A percentile compares a stretch with the other conserved stretches of the same genome.
Evolutionary conservation across 2,888 invertebrate genomes (phyloP).

Genomic region (Diloba caeruleocephala): DNA sequence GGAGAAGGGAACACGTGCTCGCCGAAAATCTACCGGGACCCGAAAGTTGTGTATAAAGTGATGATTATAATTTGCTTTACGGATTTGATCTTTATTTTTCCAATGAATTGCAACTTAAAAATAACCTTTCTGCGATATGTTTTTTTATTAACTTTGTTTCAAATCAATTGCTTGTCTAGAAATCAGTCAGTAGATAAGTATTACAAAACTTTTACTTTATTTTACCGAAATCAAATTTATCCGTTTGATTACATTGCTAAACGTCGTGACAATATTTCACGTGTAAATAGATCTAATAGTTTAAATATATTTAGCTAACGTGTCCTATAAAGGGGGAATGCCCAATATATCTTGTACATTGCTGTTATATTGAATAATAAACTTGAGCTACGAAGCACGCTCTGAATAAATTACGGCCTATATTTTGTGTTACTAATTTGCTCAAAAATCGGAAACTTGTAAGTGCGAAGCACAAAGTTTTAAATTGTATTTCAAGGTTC

Average conservation of each 20-base stretch:
- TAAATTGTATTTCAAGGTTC: slow-evolving; percentile 51
- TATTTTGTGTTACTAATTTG: slow-evolving; percentile 53
- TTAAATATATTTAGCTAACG: slow-evolving; percentile 26
- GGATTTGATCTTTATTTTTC: slow-evolving; percentile 54
- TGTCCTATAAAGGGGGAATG: slow-evolving; percentile 15
- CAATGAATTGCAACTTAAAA: slow-evolving; percentile 57
- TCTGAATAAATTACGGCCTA: slow-evolving; percentile 46
- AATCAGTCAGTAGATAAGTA: slow-evolving; percentile 7
- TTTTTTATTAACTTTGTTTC: slow-evolving; percentile 40
- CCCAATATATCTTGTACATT: slow-evolving; percentile 36
- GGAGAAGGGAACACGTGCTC: slow-evolving; percentile 93
- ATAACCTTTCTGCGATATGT: slow-evolving; percentile 21
- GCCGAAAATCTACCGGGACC: slow-evolving; percentile 96
- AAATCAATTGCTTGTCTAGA: not conserved
- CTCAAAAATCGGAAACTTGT: slow-evolving; percentile 51
- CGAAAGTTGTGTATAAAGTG: slow-evolving; percentile 94
- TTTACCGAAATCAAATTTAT: slow-evolving; percentile 45
- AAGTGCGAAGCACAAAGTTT: slow-evolving; percentile 45
- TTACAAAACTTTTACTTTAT: slow-evolving; percentile 35
- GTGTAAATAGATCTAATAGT: slow-evolving; percentile 48
- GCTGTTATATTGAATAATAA: slow-evolving; percentile 33
- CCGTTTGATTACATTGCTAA: slow-evolving; percentile 32
- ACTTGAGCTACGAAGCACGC: slow-evolving; percentile 27
- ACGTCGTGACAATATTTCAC: slow-evolving; percentile 54
- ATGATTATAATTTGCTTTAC: slow-evolving; percentile 39